phyloP scores from a whole-genome alignment of 2,113 vertebrate species.

The Lipotes vexillifer region DNA sequence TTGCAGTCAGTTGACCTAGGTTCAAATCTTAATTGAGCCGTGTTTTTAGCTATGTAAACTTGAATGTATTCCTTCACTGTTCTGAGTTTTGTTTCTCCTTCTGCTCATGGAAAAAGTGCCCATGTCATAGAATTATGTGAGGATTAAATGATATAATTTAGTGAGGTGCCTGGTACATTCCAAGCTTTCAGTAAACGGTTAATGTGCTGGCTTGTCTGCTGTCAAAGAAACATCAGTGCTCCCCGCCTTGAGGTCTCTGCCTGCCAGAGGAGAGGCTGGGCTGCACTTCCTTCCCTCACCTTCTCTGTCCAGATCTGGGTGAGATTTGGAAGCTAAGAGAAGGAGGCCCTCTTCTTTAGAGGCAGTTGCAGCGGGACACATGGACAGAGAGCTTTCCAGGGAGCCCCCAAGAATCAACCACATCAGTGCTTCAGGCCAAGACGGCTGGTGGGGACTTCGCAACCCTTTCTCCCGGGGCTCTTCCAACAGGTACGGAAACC shows the following conservation, averaged over 20 bases:
- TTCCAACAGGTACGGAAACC: neutral
- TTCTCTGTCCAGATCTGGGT: neutral
- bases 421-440: neutral
- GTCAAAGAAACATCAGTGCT: neutral
- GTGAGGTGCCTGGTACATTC: neutral
- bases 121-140: neutral
- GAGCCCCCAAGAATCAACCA: neutral
- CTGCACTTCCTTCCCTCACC: neutral
- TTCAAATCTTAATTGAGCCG: neutral
- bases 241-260: neutral
- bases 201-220: neutral
- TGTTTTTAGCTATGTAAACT: neutral
- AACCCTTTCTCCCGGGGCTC: neutral
- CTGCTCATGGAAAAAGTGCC: neutral
- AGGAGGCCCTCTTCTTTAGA: neutral
- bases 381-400: neutral
- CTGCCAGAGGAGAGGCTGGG: neutral
- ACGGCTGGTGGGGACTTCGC: neutral
- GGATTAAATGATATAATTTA: neutral
- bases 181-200: neutral
- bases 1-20: neutral
- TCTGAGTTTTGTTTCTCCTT: neutral
- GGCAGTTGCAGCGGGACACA: neutral
- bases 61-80: neutral
- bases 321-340: neutral